Evolutionary conservation across 2,113 vertebrate genomes (phyloP), one percentile per base, ranked within the genome.

Genomic region (Tachuris rubrigastra): DNA sequence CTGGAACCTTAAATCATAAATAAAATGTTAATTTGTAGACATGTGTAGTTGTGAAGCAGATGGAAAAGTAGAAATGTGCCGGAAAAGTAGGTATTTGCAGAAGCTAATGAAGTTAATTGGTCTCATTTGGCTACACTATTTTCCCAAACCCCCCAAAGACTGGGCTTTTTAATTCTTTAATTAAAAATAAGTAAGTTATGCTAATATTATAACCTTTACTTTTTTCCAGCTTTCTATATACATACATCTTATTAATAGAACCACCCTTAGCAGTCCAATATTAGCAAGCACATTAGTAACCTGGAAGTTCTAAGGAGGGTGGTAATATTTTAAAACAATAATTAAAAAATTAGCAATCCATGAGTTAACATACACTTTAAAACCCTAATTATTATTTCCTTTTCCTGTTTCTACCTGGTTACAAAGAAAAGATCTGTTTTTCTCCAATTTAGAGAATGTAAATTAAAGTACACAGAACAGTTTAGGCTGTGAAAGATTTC

Each of bases 101-200:
- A 98, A 96, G 97, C 97, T 98, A 98, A 98, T 98, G 97, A 97
- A 97, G 97, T 97, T 98, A 98, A 97, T 98, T 97, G 97, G 97
- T 98, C 97, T 97, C 96, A 97, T 98, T 98, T 98, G 97, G 95
- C 95, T 98, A 97, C 95, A 96, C 97, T 97, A 96, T 98, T 98
- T 97, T 96, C 97, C 95, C 96, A 88, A 98, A 96, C 68, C 95
- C 97, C 95, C 96, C 59, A 95, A 98, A 98, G 97, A 97, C 96
- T 96, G 93, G 95, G 95, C 97, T 98, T 97, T 98, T 98, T 98
- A 97, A 97, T 98, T 98, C 96, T 98, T 98, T 98, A 98, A 98
- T 98, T 98, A 98, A 98, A 98, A 98, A 98, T 98, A 96, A 97
- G 97, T 97, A 98, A 97, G 97, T 95, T 98, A 97, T 98, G 97